Percentiles rank a stretch among this genome's conserved stretches.
Conservation (phyloP, 2,797 vertebrate species). For the Pogoniulus pusillus region DNA sequence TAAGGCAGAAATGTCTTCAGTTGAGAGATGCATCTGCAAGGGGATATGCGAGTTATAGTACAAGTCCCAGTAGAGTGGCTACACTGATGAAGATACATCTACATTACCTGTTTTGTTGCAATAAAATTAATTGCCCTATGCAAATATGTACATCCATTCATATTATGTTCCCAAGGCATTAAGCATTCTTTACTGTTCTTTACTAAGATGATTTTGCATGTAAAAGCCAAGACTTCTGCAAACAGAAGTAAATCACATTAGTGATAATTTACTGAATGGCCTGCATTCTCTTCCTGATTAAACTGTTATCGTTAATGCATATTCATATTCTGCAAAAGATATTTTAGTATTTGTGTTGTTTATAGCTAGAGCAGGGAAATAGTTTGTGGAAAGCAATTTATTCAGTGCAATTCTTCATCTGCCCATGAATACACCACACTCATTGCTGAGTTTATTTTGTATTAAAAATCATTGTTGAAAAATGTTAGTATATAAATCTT, state of each 20-base stretch:
- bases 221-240: not conserved
- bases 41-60: not conserved
- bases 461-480: not conserved
- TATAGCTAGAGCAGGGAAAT: not conserved
- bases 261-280: not conserved
- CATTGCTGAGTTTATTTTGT: not conserved
- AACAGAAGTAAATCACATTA: not conserved
- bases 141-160: not conserved
- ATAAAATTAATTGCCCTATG: not conserved
- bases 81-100: fast-evolving
- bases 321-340: not conserved
- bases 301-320: not conserved
- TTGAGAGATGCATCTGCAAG: not conserved
- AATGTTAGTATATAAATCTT: not conserved
- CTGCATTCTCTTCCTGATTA: not conserved
- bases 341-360: not conserved
- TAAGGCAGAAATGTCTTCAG: not conserved
- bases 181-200: not conserved
- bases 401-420: not conserved
- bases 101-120: not conserved
- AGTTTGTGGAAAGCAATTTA: conserved; percentile 16
- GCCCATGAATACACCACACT: not conserved
- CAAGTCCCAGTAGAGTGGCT: not conserved
- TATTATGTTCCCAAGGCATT: not conserved
- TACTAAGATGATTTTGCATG: not conserved